Conservation (phyloP, 2,113 vertebrate species). For the Onychostoma macrolepis region DNA sequence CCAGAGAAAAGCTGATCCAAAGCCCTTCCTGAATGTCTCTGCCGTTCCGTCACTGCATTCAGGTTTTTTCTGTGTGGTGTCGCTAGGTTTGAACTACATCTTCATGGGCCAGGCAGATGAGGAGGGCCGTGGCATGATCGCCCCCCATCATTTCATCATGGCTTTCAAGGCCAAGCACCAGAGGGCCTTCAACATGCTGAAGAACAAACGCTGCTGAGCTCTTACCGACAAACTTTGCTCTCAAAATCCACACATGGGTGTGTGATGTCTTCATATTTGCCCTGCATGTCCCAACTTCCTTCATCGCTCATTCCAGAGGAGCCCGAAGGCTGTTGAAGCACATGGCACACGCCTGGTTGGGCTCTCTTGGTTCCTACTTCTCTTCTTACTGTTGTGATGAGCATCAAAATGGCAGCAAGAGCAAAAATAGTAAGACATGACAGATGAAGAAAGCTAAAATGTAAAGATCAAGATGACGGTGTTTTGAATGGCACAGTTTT, state of each 20-base stretch:
- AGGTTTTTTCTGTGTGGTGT: conserved; percentile 78
- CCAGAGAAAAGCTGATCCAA: conserved; percentile 64
- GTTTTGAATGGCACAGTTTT: conserved; percentile 31
- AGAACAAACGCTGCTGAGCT: conserved; percentile 87
- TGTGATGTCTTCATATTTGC: not conserved
- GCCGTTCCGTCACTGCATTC: conserved; percentile 79
- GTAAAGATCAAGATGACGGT: not conserved
- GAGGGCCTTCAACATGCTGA: conserved; percentile 85
- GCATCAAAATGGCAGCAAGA: not conserved
- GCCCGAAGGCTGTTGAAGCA: conserved; percentile 15
- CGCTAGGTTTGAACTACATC: conserved; percentile 94
- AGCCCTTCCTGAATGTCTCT: conserved; percentile 77
- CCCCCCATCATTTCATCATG: conserved; percentile 90
- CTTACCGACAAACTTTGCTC: not conserved
- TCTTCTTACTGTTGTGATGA: conserved; percentile 32
- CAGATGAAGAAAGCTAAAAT: not conserved
- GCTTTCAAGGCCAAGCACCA: conserved; percentile 94
- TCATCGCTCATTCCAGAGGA: not conserved
- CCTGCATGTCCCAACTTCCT: conserved; percentile 20
- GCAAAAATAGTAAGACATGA: not conserved
- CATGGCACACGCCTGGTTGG: not conserved
- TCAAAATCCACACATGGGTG: not conserved
- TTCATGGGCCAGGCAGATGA: conserved; percentile 96
- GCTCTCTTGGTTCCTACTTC: conserved; percentile 23
- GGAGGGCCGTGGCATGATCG: conserved; percentile 87